Evolutionary conservation across 1,140 invertebrate species (phyloP), one percentile per base, ranked within the genome.

Genomic region (Panagrolaimus sp.): DNA sequence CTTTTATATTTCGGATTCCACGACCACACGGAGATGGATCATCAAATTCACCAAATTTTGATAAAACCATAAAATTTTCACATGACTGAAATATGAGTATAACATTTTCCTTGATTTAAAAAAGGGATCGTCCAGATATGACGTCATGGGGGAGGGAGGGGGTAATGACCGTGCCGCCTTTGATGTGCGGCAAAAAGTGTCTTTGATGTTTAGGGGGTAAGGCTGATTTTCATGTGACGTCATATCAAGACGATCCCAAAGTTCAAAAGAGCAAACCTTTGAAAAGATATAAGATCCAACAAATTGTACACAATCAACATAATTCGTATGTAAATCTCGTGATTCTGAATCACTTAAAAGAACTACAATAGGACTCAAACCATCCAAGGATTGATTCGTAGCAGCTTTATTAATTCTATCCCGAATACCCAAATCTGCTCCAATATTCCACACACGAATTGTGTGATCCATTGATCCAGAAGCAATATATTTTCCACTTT

Each of bases 391-490:
- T 7, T 52, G 7, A 21, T 52, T 24, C 17, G 48, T 7, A 24
- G 9, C 48, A 12, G 48, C 48, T 52, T 52, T 52, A 24, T 52
- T 15, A 24, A 52, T 52, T 8, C n/a, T 24, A 7, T 10, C 26
- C 9, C 26, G 48, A 15, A 52, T 14, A 24, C n/a, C 48, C 7
- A 52, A 14, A 7, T 52, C 48, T 8, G 17, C 48, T n/a, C 14
- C 48, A 24, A 52, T 12, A n/a, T 1, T 52, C 48, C 48, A 52
- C 7, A 52, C 48, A 52, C 48, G 48, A 15, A 52, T 24, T 8
- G 48, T 14, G 14, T 52, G 48, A 52, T 52, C 48, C 48, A 52
- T 52, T 21, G n/a, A 52, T n/a, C 48, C 48, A 52, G 48, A 52
- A 24, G 15, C 48, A 10, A 52, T 8, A 15, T 52, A 52, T 8